phyloP scores from a whole-genome alignment of 1,140 invertebrate species.

The Oryctes rhinoceros region DNA sequence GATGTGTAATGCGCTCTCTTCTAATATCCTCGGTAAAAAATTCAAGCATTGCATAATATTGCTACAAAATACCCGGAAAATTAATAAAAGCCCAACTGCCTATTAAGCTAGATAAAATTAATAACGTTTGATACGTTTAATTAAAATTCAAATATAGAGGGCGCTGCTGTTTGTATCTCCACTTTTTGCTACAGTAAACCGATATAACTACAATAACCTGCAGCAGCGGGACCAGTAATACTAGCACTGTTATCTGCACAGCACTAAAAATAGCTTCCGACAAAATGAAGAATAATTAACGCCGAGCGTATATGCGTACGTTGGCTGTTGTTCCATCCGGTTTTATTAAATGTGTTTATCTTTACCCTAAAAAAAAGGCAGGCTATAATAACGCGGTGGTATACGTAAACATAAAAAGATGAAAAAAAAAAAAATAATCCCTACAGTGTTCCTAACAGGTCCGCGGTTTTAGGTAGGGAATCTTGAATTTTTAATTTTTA shows the following conservation, averaged over 20 bases:
- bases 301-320: neutral
- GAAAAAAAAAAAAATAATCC: neutral
- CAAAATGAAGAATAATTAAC: conserved; percentile 30
- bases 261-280: conserved; percentile 12
- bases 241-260: conserved; percentile 1
- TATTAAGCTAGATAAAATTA: conserved; percentile 4
- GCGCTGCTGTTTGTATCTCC: conserved; percentile 4
- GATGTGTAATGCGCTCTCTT: too few species aligned
- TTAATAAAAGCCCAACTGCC: neutral
- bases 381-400: neutral
- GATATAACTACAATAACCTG: conserved; percentile 1
- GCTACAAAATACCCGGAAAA: neutral
- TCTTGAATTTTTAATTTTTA: conserved; percentile 29
- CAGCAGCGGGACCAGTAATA: neutral
- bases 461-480: neutral
- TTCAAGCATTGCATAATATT: too few species aligned
- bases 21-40: too few species aligned
- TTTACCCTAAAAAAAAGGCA: neutral
- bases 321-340: neutral
- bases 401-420: neutral
- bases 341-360: conserved; percentile 31
- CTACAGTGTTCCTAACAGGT: neutral
- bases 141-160: conserved; percentile 17
- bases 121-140: conserved; percentile 21
- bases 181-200: neutral